A percentile compares a stretch with the other conserved stretches of the same genome.
Conservation (phyloP, 2,797 vertebrate genomes). For the Setipinna tenuifilis region DNA sequence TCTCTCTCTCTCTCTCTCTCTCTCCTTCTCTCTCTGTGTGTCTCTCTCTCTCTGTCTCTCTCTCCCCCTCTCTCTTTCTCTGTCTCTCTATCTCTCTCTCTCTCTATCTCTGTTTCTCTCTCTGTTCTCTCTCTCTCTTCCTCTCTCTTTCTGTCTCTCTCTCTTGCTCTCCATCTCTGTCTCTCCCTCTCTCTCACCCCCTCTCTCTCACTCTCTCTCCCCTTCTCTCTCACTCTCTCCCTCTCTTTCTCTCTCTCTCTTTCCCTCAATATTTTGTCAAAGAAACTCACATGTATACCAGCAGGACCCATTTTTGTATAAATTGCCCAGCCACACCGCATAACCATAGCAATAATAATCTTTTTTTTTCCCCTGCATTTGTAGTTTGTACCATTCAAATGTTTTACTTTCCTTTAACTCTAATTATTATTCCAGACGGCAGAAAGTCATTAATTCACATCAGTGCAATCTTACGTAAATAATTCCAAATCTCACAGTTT, state of each 20-base stretch:
- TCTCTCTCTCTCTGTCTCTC: not conserved
- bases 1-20: slow-evolving; percentile 21
- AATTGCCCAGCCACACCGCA: not conserved
- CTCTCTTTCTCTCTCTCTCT: too few species aligned
- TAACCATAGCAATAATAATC: not conserved
- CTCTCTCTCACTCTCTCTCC: too few species aligned
- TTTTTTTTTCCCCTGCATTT: not conserved
- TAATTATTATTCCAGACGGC: not conserved
- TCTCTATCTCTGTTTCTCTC: too few species aligned
- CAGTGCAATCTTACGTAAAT: slow-evolving; percentile 1
- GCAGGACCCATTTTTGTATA: not conserved
- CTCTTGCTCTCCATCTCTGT: too few species aligned
- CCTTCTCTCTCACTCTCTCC: too few species aligned
- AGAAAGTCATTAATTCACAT: not conserved
- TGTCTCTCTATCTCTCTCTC: too few species aligned
- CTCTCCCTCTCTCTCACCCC: too few species aligned
- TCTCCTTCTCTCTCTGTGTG: not conserved
- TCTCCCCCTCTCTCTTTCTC: not conserved
- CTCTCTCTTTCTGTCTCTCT: too few species aligned
- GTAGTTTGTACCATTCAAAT: not conserved
- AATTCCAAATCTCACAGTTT: not conserved
- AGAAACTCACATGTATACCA: too few species aligned
- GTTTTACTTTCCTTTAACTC: not conserved
- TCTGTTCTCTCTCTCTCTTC: too few species aligned
- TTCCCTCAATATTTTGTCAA: too few species aligned